A percentile compares a stretch with the other conserved stretches of the same genome.
Conservation (phyloP, 1,140 invertebrate genomes). For the Drosophila sechellia region DNA sequence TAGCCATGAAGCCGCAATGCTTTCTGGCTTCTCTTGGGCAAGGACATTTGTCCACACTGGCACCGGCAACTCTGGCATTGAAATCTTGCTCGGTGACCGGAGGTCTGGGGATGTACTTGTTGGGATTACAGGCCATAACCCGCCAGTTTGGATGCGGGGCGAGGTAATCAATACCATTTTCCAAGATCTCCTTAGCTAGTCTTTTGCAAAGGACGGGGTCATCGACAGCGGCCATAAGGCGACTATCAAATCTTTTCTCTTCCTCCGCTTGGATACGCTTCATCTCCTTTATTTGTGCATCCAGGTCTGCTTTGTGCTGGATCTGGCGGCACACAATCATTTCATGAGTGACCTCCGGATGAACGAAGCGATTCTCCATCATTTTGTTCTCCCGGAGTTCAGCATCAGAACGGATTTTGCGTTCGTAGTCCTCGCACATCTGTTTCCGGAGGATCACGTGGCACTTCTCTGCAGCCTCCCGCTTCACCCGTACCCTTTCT, state of each 20-base stretch:
- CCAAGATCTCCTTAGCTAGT: slow-evolving; percentile 58
- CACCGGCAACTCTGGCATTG: slow-evolving; percentile 11
- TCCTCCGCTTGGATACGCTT: slow-evolving; percentile 67
- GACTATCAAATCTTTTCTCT: slow-evolving; percentile 47
- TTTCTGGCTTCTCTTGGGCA: slow-evolving; percentile 37
- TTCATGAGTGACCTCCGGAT: slow-evolving; percentile 53
- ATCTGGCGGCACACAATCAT: slow-evolving; percentile 41
- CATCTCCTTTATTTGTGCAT: slow-evolving; percentile 67
- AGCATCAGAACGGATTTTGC: slow-evolving; percentile 50
- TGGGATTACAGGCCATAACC: slow-evolving; percentile 58
- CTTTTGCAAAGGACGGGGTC: slow-evolving; percentile 60
- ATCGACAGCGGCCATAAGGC: slow-evolving; percentile 54
- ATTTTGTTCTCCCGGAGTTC: slow-evolving; percentile 69
- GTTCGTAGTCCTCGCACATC: slow-evolving; percentile 69
- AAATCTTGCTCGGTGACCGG: slow-evolving; percentile 27
- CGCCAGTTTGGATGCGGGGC: slow-evolving; percentile 74
- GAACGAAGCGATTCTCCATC: slow-evolving; percentile 72
- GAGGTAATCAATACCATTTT: slow-evolving; percentile 56
- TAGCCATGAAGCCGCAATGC: slow-evolving; percentile 46
- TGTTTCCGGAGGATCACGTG: slow-evolving; percentile 59
- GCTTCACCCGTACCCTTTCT: slow-evolving; percentile 40
- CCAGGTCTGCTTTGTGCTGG: slow-evolving; percentile 50
- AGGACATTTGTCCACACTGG: slow-evolving; percentile 36
- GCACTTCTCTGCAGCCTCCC: slow-evolving; percentile 50
- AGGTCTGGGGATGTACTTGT: slow-evolving; percentile 40